A percentile compares a stretch with the other conserved stretches of the same genome.
These are phyloP conservation scores for Mamestra brassicae DNA, from an alignment of 2,888 invertebrate genomes.

Conservation along the genomic window DNA sequence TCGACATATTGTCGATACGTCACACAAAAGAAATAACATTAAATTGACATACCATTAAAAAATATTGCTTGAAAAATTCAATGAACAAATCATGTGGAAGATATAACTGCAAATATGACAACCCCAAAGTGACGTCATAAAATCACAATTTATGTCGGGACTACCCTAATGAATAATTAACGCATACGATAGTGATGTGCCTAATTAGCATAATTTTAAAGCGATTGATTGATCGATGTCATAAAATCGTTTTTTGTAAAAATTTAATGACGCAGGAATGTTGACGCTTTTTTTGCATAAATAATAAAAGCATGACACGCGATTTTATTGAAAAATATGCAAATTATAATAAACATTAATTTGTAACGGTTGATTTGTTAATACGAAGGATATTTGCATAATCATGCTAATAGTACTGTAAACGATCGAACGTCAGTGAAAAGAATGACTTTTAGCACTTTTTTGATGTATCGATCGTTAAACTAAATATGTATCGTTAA, in stretches of 20 bases:
- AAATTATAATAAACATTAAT: slow-evolving; percentile 89
- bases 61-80: slow-evolving; percentile 87
- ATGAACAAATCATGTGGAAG: slow-evolving; percentile 84
- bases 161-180: slow-evolving; percentile 86
- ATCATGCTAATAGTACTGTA: slow-evolving; percentile 76
- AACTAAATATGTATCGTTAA: slow-evolving; percentile 78
- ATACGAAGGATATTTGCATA: slow-evolving; percentile 85
- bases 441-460: slow-evolving; percentile 86
- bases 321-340: slow-evolving; percentile 86
- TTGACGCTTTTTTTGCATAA: slow-evolving; percentile 76
- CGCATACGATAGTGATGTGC: slow-evolving; percentile 66
- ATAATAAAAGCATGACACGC: slow-evolving; percentile 82
- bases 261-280: slow-evolving; percentile 81
- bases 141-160: slow-evolving; percentile 78
- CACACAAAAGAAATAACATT: slow-evolving; percentile 87
- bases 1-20: slow-evolving; percentile 88
- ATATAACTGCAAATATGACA: slow-evolving; percentile 82
- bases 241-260: slow-evolving; percentile 79
- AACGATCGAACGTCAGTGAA: slow-evolving; percentile 75
- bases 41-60: slow-evolving; percentile 90
- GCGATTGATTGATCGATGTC: slow-evolving; percentile 86
- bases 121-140: slow-evolving; percentile 79
- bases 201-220: slow-evolving; percentile 82
- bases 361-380: slow-evolving; percentile 91
- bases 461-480: slow-evolving; percentile 85